Evolutionary conservation across 2,888 invertebrate species (phyloP).

Genomic region (Belgica antarctica): DNA sequence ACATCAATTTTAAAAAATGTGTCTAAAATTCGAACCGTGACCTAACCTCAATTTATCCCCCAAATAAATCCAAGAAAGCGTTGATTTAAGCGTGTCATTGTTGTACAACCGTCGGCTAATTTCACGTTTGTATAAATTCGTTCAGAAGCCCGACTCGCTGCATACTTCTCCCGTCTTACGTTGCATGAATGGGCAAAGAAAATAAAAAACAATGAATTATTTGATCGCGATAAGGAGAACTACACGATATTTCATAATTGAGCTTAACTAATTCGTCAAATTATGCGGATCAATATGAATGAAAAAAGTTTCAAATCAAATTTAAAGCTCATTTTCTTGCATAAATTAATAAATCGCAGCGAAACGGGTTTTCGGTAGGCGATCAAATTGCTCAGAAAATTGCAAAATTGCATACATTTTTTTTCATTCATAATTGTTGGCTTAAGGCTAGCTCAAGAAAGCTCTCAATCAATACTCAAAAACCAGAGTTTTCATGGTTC

Average conservation of each 20-base stretch:
- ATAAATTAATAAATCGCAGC: constrained; percentile 11
- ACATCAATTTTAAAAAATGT: too few species aligned
- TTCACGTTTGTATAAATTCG: constrained; percentile 10
- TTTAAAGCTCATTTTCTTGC: constrained; percentile 22
- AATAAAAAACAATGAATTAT: constrained; percentile 9
- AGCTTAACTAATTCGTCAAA: constrained; percentile 40
- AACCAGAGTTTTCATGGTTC: neutral
- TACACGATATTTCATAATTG: constrained; percentile 38
- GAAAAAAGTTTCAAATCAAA: constrained; percentile 34
- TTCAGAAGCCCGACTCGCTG: neutral
- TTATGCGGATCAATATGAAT: constrained; percentile 40
- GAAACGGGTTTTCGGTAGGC: neutral
- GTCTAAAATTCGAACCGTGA: too few species aligned
- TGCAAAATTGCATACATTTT: constrained; percentile 1
- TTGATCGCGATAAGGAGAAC: constrained; percentile 41
- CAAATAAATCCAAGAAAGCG: too few species aligned
- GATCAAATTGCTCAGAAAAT: neutral
- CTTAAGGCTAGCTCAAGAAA: neutral
- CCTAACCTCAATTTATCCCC: too few species aligned
- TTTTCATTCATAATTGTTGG: constrained; percentile 13
- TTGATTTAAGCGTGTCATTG: neutral
- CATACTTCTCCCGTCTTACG: constrained; percentile 19
- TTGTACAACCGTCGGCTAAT: constrained; percentile 35
- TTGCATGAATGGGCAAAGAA: constrained; percentile 22
- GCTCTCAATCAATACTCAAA: neutral